Conservation (phyloP, 2,113 vertebrate species). For the Podarcis cretensis region DNA sequence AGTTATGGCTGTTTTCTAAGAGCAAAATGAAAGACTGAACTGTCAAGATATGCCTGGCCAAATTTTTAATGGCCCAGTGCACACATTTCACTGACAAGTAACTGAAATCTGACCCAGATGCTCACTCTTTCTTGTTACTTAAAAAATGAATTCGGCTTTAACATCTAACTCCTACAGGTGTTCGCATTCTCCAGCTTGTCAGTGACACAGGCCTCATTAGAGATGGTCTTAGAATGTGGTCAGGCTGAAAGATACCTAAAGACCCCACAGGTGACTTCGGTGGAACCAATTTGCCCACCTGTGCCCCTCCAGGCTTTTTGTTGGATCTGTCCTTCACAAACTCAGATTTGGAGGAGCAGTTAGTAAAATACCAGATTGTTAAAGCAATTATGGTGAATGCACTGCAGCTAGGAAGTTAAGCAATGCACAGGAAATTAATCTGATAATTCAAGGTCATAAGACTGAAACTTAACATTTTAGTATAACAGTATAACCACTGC, state of each 20-base stretch:
- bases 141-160: slow-evolving; percentile 74
- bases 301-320: slow-evolving; percentile 66
- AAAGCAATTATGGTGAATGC: slow-evolving; percentile 65
- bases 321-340: slow-evolving; percentile 51
- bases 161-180: slow-evolving; percentile 75
- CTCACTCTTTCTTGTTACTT: slow-evolving; percentile 74
- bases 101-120: slow-evolving; percentile 79
- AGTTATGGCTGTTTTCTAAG: slow-evolving; percentile 69
- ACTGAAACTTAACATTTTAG: slow-evolving; percentile 66
- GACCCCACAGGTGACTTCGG: slow-evolving; percentile 62
- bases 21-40: slow-evolving; percentile 73
- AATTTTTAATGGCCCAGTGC: slow-evolving; percentile 80
- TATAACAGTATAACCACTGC: too few species aligned
- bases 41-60: slow-evolving; percentile 76
- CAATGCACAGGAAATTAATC: slow-evolving; percentile 60
- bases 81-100: slow-evolving; percentile 79
- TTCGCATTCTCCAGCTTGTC: slow-evolving; percentile 74
- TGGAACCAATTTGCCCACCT: slow-evolving; percentile 61
- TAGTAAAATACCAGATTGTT: slow-evolving; percentile 57
- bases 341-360: slow-evolving; percentile 60
- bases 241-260: slow-evolving; percentile 59
- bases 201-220: slow-evolving; percentile 66
- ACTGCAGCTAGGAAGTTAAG: slow-evolving; percentile 63
- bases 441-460: slow-evolving; percentile 59
- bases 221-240: slow-evolving; percentile 57